These are phyloP conservation scores for Pardosa pseudoannulata DNA, from an alignment of 2,888 invertebrate species.

Conservation along the genomic window DNA sequence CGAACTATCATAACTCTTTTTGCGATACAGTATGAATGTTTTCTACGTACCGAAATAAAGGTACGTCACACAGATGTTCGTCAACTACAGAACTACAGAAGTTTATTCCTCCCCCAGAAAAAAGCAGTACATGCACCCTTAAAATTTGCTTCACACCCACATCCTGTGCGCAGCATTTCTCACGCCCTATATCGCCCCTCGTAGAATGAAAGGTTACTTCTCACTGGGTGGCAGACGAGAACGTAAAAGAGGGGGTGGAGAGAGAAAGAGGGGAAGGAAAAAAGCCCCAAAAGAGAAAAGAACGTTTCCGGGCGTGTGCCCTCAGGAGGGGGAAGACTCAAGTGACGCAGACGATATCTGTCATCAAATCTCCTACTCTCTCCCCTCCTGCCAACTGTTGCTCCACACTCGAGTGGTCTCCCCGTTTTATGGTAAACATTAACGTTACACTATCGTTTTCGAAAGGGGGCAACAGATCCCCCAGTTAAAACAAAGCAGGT, in stretches of 20 bases:
- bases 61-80: constrained; percentile 3
- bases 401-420: constrained; percentile 39
- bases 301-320: constrained; percentile 64
- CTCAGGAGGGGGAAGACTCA: constrained; percentile 3
- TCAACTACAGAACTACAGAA: neutral
- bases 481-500: constrained; percentile 52
- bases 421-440: constrained; percentile 67
- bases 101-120: neutral
- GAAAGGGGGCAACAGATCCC: constrained; percentile 17
- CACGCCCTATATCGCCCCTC: constrained; percentile 58
- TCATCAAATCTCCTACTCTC: constrained; percentile 13
- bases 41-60: neutral
- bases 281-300: neutral
- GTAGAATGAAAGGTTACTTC: constrained; percentile 50
- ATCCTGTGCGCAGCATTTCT: constrained; percentile 32
- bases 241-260: neutral
- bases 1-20: no score
- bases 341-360: constrained; percentile 27
- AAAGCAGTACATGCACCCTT: neutral
- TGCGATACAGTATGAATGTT: no score
- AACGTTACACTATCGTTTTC: constrained; percentile 69
- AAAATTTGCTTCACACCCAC: constrained; percentile 7
- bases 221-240: constrained; percentile 45
- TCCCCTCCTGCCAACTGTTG: constrained; percentile 45
- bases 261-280: neutral